These are phyloP conservation scores for Dryococelus australis DNA, from an alignment of 2,888 invertebrate species.

Conservation along the genomic window DNA sequence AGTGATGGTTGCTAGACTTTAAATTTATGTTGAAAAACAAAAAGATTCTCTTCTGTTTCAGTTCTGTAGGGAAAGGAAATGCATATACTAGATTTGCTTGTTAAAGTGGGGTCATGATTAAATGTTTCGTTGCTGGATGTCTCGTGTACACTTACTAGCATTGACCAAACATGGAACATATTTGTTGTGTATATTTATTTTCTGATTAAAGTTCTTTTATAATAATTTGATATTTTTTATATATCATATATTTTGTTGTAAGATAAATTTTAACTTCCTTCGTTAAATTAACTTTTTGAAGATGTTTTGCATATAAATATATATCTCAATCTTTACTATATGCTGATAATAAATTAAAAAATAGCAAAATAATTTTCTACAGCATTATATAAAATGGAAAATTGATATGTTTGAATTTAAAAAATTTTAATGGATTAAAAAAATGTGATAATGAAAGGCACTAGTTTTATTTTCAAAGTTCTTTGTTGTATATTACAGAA, in stretches of 20 bases:
- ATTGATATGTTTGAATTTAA: constrained; percentile 22
- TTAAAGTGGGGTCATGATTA: constrained; percentile 1
- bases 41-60: neutral
- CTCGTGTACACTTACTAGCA: neutral
- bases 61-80: constrained; percentile 3
- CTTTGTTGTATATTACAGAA: neutral
- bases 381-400: constrained; percentile 13
- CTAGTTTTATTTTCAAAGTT: neutral
- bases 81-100: neutral
- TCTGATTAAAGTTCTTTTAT: constrained; percentile 29
- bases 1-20: neutral
- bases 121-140: neutral
- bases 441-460: neutral
- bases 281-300: neutral
- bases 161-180: constrained; percentile 12
- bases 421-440: constrained; percentile 27
- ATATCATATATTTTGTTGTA: constrained; percentile 25
- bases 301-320: neutral
- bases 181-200: constrained; percentile 30
- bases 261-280: constrained; percentile 25
- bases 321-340: neutral
- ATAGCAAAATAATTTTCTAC: constrained; percentile 27
- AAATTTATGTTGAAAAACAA: neutral
- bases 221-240: constrained; percentile 28
- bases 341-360: neutral